phyloP scores from a whole-genome alignment of 2,113 vertebrate genomes.

The Promerops cafer region DNA sequence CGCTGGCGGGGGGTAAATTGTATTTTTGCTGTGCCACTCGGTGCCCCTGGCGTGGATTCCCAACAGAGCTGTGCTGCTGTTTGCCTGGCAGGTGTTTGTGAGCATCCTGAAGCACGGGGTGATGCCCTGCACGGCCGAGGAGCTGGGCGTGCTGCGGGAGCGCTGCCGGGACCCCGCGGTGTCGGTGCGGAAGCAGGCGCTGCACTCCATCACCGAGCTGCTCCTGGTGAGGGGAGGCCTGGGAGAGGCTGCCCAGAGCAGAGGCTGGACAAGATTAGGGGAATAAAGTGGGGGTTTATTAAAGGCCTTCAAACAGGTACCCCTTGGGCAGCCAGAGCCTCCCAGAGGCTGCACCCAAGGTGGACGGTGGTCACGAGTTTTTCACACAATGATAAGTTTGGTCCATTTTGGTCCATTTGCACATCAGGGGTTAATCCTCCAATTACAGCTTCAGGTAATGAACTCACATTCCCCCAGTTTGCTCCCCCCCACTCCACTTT shows the following conservation, averaged over 20 bases:
- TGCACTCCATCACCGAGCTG: conserved; percentile 86
- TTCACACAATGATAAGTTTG: not conserved
- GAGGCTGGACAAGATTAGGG: rapidly evolving
- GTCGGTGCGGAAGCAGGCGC: conserved; percentile 89
- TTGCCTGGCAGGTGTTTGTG: conserved; percentile 75
- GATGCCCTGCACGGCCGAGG: conserved; percentile 67
- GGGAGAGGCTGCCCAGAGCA: not conserved
- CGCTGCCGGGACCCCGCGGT: conserved; percentile 86
- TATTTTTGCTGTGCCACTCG: not conserved
- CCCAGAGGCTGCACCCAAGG: not conserved
- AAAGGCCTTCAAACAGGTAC: too few species aligned
- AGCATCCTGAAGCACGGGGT: conserved; percentile 81
- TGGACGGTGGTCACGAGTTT: rapidly evolving
- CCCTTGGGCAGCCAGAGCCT: not conserved
- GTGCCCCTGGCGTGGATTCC: rapidly evolving
- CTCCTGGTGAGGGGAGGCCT: conserved; percentile 73
- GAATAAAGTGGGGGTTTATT: not conserved
- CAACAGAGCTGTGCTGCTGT: rapidly evolving
- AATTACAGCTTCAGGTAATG: not conserved
- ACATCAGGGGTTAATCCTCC: not conserved
- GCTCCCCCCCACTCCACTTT: not conserved
- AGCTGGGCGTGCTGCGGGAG: conserved; percentile 78
- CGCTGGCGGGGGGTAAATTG: not conserved
- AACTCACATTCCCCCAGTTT: not conserved
- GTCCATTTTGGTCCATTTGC: rapidly evolving